These are phyloP conservation scores for Stenolophus ochropezus DNA, from an alignment of 2,888 invertebrate genomes.

Conservation along the genomic window DNA sequence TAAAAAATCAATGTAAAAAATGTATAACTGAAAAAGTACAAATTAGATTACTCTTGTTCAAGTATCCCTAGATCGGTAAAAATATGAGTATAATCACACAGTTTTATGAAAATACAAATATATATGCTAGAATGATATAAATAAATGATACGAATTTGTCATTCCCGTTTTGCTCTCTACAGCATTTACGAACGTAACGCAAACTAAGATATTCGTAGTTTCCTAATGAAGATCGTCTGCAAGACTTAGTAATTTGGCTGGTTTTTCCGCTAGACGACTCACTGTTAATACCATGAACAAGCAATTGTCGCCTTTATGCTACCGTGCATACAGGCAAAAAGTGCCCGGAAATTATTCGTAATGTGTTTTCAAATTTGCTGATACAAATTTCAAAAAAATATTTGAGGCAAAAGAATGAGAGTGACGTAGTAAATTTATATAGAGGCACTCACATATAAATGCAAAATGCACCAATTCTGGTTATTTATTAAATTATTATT, in stretches of 20 bases:
- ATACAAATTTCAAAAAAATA: background rate
- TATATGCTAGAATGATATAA: conserved; percentile 33
- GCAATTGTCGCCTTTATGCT: background rate
- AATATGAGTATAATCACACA: conserved; percentile 1
- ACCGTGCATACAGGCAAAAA: background rate
- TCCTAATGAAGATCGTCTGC: conserved; percentile 23
- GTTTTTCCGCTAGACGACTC: conserved; percentile 41
- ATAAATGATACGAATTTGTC: conserved; percentile 33
- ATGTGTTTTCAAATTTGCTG: background rate
- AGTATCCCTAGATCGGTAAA: background rate
- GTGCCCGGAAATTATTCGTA: background rate
- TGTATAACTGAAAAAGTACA: background rate
- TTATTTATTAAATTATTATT: too few species aligned
- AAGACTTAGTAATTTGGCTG: conserved; percentile 40
- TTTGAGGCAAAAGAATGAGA: background rate
- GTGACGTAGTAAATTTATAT: background rate
- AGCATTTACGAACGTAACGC: conserved; percentile 15
- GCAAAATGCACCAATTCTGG: too few species aligned
- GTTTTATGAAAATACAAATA: background rate
- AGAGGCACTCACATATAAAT: too few species aligned
- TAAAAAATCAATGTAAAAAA: too few species aligned
- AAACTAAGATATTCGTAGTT: background rate
- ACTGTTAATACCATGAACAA: conserved; percentile 2
- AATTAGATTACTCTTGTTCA: background rate
- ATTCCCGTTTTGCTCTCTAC: conserved; percentile 38